Base-by-base conservation (phyloP, 2,797 vertebrate species). In the Erpetoichthys calabaricus region DNA sequence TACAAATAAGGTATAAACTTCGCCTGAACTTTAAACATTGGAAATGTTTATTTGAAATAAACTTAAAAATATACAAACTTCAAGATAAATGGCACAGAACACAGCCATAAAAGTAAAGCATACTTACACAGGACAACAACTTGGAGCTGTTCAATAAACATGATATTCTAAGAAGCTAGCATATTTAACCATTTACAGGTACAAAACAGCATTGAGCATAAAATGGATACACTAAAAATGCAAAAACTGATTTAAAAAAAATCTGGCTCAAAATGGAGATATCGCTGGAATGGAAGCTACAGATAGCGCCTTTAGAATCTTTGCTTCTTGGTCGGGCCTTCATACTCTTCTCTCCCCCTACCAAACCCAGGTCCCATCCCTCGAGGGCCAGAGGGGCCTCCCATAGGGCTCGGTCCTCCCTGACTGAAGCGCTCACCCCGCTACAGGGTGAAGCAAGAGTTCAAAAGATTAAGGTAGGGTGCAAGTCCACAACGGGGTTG, bases 261-360 rank as follows among this genome's bases (percentile, higher is more conserved):
- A 49, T 49, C 41, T 63, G 71, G 10, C 65, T 70, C 65, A 66
- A 65, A 59, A 45, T n/a, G 75, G 71, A 44, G 10, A 42, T 56
- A 50, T 58, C 25, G 25, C 77, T 85, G 81, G 81, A 86, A 80
- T 77, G 78, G 80, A 77, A 79, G 69, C 25, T 25, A 66, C 69
- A 75, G 70, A 50, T 3, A 51, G 50, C 4, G 53, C 3, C 60
- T 80, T 86, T 93, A 99, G 92, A 98, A 98, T 78, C 96, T 90
- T 78, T 94, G 79, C 75, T 99, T 99, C 89, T 99, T 98, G 88
- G 90, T 75, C 67, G 94, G 91, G 70, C 89, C 89, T 65, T 98
- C 96, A 85, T 96, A 99, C 81, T 99, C 96, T 86, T 99, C 96
- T 60, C 94, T 94, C 78, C 92, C 94, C 82, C 96, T 90, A 87